A percentile compares a stretch with the other conserved stretches of the same genome.
Conservation (phyloP, 2,797 vertebrate genomes). For the Epinephelus malabaricus region DNA sequence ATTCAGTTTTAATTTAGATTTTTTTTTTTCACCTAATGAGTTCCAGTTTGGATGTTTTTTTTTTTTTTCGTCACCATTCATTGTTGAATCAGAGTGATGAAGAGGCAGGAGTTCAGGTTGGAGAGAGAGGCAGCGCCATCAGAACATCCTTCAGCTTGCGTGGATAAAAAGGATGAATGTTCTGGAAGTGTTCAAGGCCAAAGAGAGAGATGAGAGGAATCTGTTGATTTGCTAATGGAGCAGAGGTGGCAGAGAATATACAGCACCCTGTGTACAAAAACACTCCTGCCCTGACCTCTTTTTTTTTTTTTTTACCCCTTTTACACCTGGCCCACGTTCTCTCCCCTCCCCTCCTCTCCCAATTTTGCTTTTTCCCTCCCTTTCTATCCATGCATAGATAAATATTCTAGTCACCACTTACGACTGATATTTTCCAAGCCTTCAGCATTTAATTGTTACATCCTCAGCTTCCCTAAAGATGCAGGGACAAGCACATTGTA, state of each 20-base stretch:
- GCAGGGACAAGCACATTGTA: constrained; percentile 86
- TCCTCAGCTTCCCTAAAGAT: constrained; percentile 81
- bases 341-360: constrained; percentile 26
- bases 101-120: constrained; percentile 55
- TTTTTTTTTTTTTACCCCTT: constrained; percentile 1
- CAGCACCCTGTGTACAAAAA: constrained; percentile 48
- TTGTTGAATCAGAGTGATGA: constrained; percentile 51
- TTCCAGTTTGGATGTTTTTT: constrained; percentile 38
- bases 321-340: constrained; percentile 20
- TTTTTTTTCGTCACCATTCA: neutral
- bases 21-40: constrained; percentile 49
- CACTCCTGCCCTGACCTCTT: constrained; percentile 52
- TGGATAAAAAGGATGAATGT: constrained; percentile 68
- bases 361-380: constrained; percentile 10
- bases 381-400: constrained; percentile 51
- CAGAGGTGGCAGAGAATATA: constrained; percentile 57
- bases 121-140: constrained; percentile 50
- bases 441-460: constrained; percentile 70
- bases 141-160: constrained; percentile 67
- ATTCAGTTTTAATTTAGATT: constrained; percentile 38
- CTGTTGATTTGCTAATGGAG: constrained; percentile 78
- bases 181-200: constrained; percentile 75
- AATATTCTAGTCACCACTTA: constrained; percentile 62
- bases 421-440: constrained; percentile 67
- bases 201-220: constrained; percentile 69